Base-by-base conservation (phyloP, 1,140 invertebrate species). In the Venturia canescens region DNA sequence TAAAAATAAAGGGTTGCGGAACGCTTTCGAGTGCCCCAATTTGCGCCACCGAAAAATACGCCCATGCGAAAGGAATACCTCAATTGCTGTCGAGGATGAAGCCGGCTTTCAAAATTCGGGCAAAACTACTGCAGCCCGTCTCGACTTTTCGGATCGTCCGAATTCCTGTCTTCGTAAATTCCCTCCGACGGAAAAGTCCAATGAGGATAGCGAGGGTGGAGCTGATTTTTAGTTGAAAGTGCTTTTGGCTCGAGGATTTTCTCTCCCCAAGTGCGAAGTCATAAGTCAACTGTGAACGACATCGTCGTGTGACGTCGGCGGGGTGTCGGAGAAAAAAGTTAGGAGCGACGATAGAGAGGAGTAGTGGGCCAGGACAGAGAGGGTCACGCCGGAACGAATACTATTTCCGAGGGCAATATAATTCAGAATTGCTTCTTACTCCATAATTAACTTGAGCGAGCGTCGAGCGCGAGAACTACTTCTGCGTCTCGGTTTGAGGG, bases 361-460 rank as follows among this genome's bases (percentile, higher is more conserved):
- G 21, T 6, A 9, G 60, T 23, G 7, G 5, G 21, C 7, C 1
- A 63, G 2, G 23, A 63, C 26, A 26, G 60, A 23, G 50, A 63
- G 66, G 66, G 66, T 69, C 27, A n/a, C n/a, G 66, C 18, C 5
- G 29, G 29, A 69, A 69, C 66, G 66, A 69, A 29, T 69, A 69
- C 26, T 69, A 31, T 27, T 29, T 69, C 26, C 11, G 66, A 69
- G 66, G 13, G 29, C 13, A 69, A 69, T 69, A 31, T 69, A 69
- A 69, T 69, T 69, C 66, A 31, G 66, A 69, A 69, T 31, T 69
- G 66, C 66, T 69, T 69, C 29, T 69, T 69, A 69, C 66, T 69
- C 66, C 66, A 31, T 69, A 69, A 69, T 69, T 69, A 69, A 69
- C 66, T 69, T 31, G 66, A 69, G 66, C 66, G 29, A 69, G n/a